These are phyloP conservation scores for Patella ulyssiponensis DNA, from an alignment of 2,888 invertebrate species.

Conservation along the genomic window DNA sequence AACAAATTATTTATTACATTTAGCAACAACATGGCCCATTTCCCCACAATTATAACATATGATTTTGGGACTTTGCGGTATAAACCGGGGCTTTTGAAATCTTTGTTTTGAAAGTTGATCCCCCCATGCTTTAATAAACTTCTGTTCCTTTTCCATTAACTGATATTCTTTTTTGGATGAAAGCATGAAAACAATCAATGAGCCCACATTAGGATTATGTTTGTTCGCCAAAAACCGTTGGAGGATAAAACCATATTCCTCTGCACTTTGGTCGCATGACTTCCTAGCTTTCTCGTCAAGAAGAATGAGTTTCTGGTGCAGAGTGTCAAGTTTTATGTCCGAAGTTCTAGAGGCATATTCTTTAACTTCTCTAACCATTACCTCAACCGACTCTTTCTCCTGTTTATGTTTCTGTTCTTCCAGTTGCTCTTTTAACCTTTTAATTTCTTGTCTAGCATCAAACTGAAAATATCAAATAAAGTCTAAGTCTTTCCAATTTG, in stretches of 20 bases:
- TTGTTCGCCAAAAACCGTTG: neutral
- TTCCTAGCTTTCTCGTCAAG: slow-evolving; percentile 1
- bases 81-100: neutral
- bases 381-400: neutral
- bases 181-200: neutral
- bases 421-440: neutral
- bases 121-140: neutral
- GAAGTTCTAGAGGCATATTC: neutral
- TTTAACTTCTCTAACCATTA: neutral
- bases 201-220: neutral
- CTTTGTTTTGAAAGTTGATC: neutral
- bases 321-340: neutral
- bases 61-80: neutral
- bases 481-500: neutral
- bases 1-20: neutral
- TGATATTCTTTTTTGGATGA: neutral
- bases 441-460: neutral
- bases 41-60: neutral
- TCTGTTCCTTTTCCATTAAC: neutral
- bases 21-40: neutral
- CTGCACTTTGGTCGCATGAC: no score
- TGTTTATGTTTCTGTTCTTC: neutral
- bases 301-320: neutral
- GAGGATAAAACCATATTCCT: neutral
- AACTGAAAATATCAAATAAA: neutral